A percentile compares a stretch with the other conserved stretches of the same genome.
Evolutionary conservation across 2,113 vertebrate species (phyloP).

Genomic region (Lucifuga dentata): DNA sequence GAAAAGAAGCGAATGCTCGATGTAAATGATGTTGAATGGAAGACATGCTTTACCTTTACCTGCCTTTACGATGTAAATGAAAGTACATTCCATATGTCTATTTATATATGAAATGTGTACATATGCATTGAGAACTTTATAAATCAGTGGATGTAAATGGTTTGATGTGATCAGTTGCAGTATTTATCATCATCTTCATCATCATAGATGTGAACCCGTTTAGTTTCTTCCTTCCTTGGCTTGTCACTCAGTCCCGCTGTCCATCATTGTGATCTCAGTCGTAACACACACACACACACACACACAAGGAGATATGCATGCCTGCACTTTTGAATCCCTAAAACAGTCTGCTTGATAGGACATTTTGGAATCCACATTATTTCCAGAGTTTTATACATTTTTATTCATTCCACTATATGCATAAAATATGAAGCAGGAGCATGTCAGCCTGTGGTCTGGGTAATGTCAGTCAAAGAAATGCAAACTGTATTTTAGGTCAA

Average conservation of each 20-base stretch:
- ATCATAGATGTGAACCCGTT: background rate
- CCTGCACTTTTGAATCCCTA: background rate
- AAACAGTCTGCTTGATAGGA: background rate
- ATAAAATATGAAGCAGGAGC: background rate
- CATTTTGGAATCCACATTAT: background rate
- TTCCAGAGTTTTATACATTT: background rate
- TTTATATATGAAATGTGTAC: slow-evolving; percentile 80
- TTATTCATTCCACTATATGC: background rate
- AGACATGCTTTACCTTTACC: slow-evolving; percentile 65
- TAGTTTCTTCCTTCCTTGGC: slow-evolving; percentile 1
- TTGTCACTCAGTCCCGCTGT: slow-evolving; percentile 13
- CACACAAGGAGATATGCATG: slow-evolving; percentile 43
- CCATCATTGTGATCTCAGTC: slow-evolving; percentile 11
- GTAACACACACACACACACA: no score
- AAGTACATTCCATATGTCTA: slow-evolving; percentile 81
- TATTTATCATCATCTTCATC: slow-evolving; percentile 51
- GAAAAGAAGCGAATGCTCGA: slow-evolving; percentile 28
- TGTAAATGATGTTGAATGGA: slow-evolving; percentile 44
- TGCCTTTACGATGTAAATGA: slow-evolving; percentile 80
- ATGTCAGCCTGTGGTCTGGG: background rate
- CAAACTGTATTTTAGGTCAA: background rate
- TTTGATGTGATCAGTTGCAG: slow-evolving; percentile 57
- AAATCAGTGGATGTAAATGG: slow-evolving; percentile 74
- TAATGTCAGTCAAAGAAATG: background rate
- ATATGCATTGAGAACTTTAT: slow-evolving; percentile 80